Base-by-base conservation (phyloP, 2,797 vertebrate species). In the Odontamblyopus lacepedii region DNA sequence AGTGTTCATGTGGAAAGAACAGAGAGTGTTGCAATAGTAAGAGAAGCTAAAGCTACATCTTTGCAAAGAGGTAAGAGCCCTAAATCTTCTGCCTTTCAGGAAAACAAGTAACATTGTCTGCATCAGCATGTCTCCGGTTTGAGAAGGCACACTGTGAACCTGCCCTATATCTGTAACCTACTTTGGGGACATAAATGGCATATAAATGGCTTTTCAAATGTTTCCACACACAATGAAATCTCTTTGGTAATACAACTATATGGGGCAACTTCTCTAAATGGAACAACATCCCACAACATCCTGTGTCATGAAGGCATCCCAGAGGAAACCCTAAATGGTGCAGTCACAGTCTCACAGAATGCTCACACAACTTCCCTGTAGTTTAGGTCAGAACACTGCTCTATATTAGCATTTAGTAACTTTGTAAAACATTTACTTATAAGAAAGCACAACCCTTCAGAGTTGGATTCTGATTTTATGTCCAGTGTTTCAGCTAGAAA, bases 141-240 rank as follows among this genome's bases (percentile, higher is more conserved):
- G 15, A 60, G 59, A 18, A 60, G 27, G 59, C 59, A 60, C 59
- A 60, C 27, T 60, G 59, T 16, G 59, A 60, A 60, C 59, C 59
- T 60, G 59, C 29, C 59, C 55, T 57, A 60, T 60, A 60, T 60
- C 29, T 30, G 13, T 60, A 60, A 30, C 27, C 57, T 30, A 61
- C 59, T 61, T 57, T 26, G 4, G 23, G 23, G 55, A 12, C 4
- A 23, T 57, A 57, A 57, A 57, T 57, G 55, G 29, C 27, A 26
- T 59, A 23, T 57, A 57, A 57, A 57, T 57, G 55, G 29, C 27
- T 13, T 59, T 15, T 26, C 56, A 26, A 59, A 59, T 59, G 18
- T 55, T 55, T 59, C 56, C 53, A n/a, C 53, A 57, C 23, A 26
- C 9, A 60, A 16, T 60, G 27, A 60, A 30, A 30, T 30, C 26